Conservation (phyloP, 2,888 invertebrate species). For the Leptarthrus brevirostris region DNA sequence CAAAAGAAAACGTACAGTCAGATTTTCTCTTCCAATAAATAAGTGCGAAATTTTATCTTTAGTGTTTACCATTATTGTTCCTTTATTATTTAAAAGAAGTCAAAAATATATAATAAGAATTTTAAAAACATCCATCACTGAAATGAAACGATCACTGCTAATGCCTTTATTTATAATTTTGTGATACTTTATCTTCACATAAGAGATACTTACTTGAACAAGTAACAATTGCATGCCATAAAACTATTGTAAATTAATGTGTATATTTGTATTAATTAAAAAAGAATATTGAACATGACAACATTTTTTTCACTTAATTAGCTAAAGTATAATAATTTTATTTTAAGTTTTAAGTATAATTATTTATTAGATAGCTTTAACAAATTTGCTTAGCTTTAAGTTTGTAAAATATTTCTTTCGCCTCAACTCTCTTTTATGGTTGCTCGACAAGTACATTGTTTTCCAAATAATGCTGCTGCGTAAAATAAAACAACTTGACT, state of each 20-base stretch:
- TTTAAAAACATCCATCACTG: too few species aligned
- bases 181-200: too few species aligned
- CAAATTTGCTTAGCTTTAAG: slow-evolving; percentile 40
- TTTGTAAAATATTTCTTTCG: slow-evolving; percentile 27
- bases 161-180: too few species aligned
- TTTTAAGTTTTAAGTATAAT: slow-evolving; percentile 3
- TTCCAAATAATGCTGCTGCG: slow-evolving; percentile 1
- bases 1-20: too few species aligned
- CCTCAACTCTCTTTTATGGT: not conserved
- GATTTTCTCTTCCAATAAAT: too few species aligned
- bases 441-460: slow-evolving; percentile 7
- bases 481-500: slow-evolving; percentile 5
- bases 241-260: not conserved
- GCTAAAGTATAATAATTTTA: not conserved
- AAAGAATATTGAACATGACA: not conserved
- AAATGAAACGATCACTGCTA: too few species aligned
- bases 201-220: too few species aligned
- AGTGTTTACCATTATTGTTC: too few species aligned
- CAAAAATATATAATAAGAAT: too few species aligned
- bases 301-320: too few species aligned
- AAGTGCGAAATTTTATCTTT: too few species aligned
- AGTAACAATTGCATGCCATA: not conserved
- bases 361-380: slow-evolving; percentile 47
- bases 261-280: not conserved
- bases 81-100: too few species aligned